Percentiles rank a stretch among this genome's conserved stretches.
phyloP scores from a whole-genome alignment of 2,113 vertebrate species.

The Gambusia affinis region DNA sequence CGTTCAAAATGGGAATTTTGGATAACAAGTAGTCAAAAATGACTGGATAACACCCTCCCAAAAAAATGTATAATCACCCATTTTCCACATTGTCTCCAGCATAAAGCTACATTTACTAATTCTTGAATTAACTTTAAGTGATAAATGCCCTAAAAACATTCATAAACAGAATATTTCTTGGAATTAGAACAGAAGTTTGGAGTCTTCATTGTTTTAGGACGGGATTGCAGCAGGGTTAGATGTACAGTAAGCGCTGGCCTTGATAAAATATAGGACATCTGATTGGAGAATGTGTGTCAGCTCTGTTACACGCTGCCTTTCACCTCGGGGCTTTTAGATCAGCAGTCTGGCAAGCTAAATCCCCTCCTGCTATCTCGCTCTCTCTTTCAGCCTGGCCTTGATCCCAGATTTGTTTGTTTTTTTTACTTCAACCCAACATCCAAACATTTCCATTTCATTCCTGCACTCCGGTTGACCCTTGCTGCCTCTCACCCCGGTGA shows the following conservation, averaged over 20 bases:
- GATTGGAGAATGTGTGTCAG: slow-evolving; percentile 22
- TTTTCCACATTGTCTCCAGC: too few species aligned
- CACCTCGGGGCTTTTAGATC: slow-evolving; percentile 51
- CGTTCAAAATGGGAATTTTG: too few species aligned
- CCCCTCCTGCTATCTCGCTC: neutral
- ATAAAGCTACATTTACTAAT: too few species aligned
- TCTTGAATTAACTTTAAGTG: too few species aligned
- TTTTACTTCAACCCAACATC: neutral
- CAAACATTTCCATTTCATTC: slow-evolving; percentile 41
- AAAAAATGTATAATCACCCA: too few species aligned
- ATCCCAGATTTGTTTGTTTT: slow-evolving; percentile 23
- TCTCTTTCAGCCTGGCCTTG: slow-evolving; percentile 32
- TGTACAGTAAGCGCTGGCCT: neutral
- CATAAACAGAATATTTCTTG: too few species aligned
- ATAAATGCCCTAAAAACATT: too few species aligned
- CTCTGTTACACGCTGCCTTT: slow-evolving; percentile 15
- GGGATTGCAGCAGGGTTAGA: neutral
- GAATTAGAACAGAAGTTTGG: too few species aligned
- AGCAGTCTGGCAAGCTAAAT: slow-evolving; percentile 21
- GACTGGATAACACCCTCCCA: too few species aligned
- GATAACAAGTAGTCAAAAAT: too few species aligned
- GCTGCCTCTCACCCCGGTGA: slow-evolving; percentile 17
- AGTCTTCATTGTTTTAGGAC: too few species aligned
- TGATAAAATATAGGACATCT: slow-evolving; percentile 9
- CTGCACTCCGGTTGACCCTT: slow-evolving; percentile 24